A percentile compares a stretch with the other conserved stretches of the same genome.
These are phyloP conservation scores for Propithecus deckenii DNA, from an alignment of 2,797 vertebrate genomes.

Conservation along the genomic window DNA sequence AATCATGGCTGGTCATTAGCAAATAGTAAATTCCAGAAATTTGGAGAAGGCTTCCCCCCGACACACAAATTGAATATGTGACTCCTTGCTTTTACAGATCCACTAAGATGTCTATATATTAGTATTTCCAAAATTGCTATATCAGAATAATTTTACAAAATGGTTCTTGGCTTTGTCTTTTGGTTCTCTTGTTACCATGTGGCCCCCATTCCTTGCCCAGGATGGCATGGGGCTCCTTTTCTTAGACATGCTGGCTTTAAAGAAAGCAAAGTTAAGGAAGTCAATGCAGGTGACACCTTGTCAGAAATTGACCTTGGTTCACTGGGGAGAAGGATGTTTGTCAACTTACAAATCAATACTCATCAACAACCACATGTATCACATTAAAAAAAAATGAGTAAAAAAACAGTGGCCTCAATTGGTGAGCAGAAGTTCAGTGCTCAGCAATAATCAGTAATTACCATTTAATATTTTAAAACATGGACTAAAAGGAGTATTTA, in stretches of 20 bases:
- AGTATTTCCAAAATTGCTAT: not conserved
- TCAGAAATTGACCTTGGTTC: not conserved
- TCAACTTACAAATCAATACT: not conserved
- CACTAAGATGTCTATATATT: not conserved
- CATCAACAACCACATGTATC: not conserved
- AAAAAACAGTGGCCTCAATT: not conserved
- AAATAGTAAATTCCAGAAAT: not conserved
- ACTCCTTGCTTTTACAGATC: not conserved
- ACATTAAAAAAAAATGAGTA: not conserved
- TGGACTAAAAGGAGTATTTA: not conserved
- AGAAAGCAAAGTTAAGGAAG: not conserved
- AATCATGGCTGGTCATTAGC: not conserved
- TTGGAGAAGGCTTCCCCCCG: too few relatives aligned
- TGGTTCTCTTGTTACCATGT: not conserved
- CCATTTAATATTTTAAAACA: not conserved
- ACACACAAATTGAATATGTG: not conserved
- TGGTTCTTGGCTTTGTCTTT: not conserved
- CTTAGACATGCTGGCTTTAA: not conserved
- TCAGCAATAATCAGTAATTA: not conserved
- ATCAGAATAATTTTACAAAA: not conserved
- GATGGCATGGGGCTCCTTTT: not conserved
- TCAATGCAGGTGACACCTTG: not conserved
- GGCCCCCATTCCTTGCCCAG: accelerated
- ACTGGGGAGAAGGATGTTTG: not conserved
- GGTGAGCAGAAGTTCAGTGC: not conserved